Percentiles rank a stretch among this genome's conserved stretches.
These are phyloP conservation scores for Tinea trinotella DNA, from an alignment of 2,888 invertebrate species.

Conservation along the genomic window DNA sequence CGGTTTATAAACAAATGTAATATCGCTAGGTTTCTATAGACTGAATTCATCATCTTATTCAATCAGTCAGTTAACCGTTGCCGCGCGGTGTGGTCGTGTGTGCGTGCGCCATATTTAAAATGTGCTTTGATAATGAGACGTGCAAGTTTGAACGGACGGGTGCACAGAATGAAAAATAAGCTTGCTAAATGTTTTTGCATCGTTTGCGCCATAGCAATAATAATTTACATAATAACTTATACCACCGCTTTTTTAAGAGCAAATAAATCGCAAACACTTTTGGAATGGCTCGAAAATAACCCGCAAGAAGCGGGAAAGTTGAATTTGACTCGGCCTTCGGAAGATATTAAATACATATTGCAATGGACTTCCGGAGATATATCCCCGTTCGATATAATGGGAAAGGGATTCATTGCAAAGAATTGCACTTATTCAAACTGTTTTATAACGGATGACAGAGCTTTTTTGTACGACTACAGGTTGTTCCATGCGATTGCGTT, in stretches of 20 bases:
- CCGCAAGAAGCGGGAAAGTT: not conserved
- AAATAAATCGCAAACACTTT: not conserved
- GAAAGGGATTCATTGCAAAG: slow-evolving; percentile 18
- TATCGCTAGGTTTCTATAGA: no score
- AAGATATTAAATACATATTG: slow-evolving; percentile 18
- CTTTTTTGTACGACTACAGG: slow-evolving; percentile 28
- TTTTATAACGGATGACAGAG: slow-evolving; percentile 31
- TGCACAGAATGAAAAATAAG: slow-evolving; percentile 3
- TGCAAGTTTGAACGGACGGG: not conserved
- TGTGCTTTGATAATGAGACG: not conserved
- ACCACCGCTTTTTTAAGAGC: not conserved
- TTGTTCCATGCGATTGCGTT: slow-evolving; percentile 38
- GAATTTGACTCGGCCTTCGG: not conserved
- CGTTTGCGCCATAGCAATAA: not conserved
- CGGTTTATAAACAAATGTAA: no score
- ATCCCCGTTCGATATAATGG: slow-evolving; percentile 14
- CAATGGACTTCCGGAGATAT: slow-evolving; percentile 12
- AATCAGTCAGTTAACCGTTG: no score
- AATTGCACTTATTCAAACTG: slow-evolving; percentile 29
- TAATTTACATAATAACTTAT: slow-evolving; percentile 2
- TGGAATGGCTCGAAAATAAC: not conserved
- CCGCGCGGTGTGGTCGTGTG: not conserved
- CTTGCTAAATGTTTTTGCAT: slow-evolving; percentile 1
- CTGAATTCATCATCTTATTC: not conserved
- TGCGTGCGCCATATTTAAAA: not conserved